phyloP scores from a whole-genome alignment of 1,140 invertebrate species.

The Drosophila kanapiae region DNA sequence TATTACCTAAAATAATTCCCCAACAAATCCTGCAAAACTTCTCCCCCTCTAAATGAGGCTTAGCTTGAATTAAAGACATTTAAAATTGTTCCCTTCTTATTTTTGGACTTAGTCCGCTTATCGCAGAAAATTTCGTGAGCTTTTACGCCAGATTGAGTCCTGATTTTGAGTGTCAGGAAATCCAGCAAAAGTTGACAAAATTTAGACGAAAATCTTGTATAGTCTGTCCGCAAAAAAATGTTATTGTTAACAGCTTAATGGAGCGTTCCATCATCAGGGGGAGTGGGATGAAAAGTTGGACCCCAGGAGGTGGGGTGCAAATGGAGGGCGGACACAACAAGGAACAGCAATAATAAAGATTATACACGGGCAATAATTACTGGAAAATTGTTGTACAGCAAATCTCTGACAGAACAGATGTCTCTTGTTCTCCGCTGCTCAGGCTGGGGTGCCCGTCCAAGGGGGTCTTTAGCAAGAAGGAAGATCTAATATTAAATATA shows the following conservation, averaged over 20 bases:
- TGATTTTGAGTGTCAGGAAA: slow-evolving; percentile 43
- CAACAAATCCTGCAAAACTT: neutral
- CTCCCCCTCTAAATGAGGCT: neutral
- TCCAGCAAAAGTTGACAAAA: slow-evolving; percentile 45
- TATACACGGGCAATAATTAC: slow-evolving; percentile 82
- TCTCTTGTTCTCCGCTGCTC: slow-evolving; percentile 18
- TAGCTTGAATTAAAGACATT: slow-evolving; percentile 7
- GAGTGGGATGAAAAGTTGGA: slow-evolving; percentile 16
- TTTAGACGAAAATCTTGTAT: slow-evolving; percentile 35
- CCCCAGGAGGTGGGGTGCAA: neutral
- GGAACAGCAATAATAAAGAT: slow-evolving; percentile 78
- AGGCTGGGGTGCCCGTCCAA: neutral
- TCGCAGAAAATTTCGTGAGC: slow-evolving; percentile 16
- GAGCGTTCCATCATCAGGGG: slow-evolving; percentile 67
- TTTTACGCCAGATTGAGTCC: slow-evolving; percentile 36
- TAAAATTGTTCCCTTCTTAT: neutral
- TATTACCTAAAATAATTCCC: neutral
- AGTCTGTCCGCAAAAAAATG: slow-evolving; percentile 44
- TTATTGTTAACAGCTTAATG: slow-evolving; percentile 83
- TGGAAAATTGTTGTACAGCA: slow-evolving; percentile 55
- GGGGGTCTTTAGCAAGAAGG: neutral
- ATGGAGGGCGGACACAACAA: slow-evolving; percentile 40
- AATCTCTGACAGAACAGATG: slow-evolving; percentile 50
- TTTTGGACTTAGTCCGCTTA: slow-evolving; percentile 36
- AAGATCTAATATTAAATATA: neutral